Conservation (phyloP, 2,113 vertebrate species). For the Symphodus melops region DNA sequence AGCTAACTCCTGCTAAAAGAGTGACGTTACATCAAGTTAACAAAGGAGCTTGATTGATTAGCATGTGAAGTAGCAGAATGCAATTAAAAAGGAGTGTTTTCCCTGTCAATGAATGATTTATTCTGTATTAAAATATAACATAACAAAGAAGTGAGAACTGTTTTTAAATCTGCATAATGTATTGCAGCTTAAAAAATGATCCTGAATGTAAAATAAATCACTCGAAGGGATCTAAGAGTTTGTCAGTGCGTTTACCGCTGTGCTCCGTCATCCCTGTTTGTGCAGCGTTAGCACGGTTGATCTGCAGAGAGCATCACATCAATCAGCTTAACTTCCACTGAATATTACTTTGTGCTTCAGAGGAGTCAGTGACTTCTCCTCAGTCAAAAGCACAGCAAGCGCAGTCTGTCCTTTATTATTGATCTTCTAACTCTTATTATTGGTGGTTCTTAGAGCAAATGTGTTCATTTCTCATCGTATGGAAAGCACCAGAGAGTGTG, state of each 20-base stretch:
- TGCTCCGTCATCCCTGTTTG: constrained; percentile 22
- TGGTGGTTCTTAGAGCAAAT: constrained; percentile 14
- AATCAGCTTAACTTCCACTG: constrained; percentile 23
- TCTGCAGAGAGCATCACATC: constrained; percentile 14
- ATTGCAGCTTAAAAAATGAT: not conserved
- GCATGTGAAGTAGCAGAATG: not conserved
- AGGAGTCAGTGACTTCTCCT: constrained; percentile 15
- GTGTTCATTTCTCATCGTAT: constrained; percentile 18
- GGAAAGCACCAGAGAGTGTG: constrained; percentile 34
- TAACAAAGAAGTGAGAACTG: not conserved
- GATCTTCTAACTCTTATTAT: constrained; percentile 10
- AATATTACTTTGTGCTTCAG: constrained; percentile 29
- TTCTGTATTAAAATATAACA: not conserved
- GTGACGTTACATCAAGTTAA: constrained; percentile 7
- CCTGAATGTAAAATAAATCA: constrained; percentile 11
- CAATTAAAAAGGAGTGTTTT: not conserved
- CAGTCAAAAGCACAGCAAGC: constrained; percentile 14
- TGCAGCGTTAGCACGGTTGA: constrained; percentile 21
- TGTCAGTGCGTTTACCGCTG: not conserved
- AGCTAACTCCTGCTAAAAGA: constrained; percentile 10
- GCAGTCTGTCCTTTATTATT: constrained; percentile 30
- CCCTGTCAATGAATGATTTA: not conserved
- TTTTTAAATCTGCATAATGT: constrained; percentile 5
- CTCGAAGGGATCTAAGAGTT: not conserved
- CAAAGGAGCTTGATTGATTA: constrained; percentile 3